phyloP scores from a whole-genome alignment of 1,140 invertebrate species.

The Sarcophaga peregrina region DNA sequence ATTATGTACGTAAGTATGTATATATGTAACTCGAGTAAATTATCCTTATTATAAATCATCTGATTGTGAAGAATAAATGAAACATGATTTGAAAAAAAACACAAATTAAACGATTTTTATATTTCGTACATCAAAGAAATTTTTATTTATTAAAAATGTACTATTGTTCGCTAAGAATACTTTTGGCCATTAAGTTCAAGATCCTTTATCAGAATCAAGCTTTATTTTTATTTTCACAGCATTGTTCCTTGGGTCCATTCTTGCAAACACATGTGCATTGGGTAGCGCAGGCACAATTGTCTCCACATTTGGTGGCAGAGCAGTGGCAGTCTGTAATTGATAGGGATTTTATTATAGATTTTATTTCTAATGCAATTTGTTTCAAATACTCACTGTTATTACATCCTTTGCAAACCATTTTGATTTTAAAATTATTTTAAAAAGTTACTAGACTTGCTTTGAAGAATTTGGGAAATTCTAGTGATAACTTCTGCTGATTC shows the following conservation, averaged over 20 bases:
- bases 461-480: not conserved
- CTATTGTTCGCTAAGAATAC: no score
- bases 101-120: not conserved
- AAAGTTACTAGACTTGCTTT: not conserved
- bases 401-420: conserved; percentile 28
- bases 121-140: no score
- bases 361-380: not conserved
- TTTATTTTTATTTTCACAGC: conserved; percentile 52
- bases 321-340: conserved; percentile 53
- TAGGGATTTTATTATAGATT: not conserved
- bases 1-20: no score
- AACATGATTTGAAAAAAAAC: not conserved
- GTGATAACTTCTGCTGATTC: not conserved
- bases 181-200: no score
- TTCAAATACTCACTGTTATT: conserved; percentile 7
- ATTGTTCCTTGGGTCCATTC: conserved; percentile 56
- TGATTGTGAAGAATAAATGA: no score
- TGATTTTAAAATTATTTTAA: not conserved
- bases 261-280: conserved; percentile 56
- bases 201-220: conserved; percentile 48
- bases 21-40: no score
- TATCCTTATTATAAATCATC: no score
- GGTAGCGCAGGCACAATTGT: conserved; percentile 54
- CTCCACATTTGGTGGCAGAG: conserved; percentile 51
- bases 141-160: no score